Percentiles rank a stretch among this genome's conserved stretches.
Evolutionary conservation across 2,113 vertebrate species (phyloP).

Genomic region (Carettochelys insculpta): DNA sequence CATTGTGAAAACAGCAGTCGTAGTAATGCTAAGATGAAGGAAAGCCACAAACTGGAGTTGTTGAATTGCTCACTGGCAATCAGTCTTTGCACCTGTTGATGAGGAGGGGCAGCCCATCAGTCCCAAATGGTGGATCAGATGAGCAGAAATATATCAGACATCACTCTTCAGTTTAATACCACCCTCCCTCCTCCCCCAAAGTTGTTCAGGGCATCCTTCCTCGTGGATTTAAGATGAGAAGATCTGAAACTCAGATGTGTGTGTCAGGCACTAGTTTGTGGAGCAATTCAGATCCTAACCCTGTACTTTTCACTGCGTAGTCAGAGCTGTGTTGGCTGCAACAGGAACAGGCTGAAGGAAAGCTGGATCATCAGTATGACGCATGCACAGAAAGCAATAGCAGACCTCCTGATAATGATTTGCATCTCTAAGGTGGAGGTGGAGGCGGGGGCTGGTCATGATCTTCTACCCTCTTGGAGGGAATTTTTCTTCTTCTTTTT

Average conservation of each 20-base stretch:
- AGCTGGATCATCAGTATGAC: neutral
- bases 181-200: slow-evolving; percentile 15
- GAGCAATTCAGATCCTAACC: neutral
- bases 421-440: neutral
- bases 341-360: neutral
- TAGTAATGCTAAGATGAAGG: slow-evolving; percentile 50
- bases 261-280: neutral
- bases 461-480: neutral
- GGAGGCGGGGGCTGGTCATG: rapidly evolving
- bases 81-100: slow-evolving; percentile 65
- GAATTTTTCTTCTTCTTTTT: neutral
- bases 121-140: neutral
- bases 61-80: slow-evolving; percentile 52
- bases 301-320: neutral
- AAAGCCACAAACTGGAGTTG: slow-evolving; percentile 51
- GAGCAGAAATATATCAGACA: neutral
- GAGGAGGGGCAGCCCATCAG: neutral
- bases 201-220: neutral
- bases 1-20: slow-evolving; percentile 58
- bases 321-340: neutral
- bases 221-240: rapidly evolving
- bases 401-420: slow-evolving; percentile 19
- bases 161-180: neutral
- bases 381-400: neutral
- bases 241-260: slow-evolving; percentile 12